phyloP scores from a whole-genome alignment of 2,888 invertebrate species.

The Tribolium freemani region DNA sequence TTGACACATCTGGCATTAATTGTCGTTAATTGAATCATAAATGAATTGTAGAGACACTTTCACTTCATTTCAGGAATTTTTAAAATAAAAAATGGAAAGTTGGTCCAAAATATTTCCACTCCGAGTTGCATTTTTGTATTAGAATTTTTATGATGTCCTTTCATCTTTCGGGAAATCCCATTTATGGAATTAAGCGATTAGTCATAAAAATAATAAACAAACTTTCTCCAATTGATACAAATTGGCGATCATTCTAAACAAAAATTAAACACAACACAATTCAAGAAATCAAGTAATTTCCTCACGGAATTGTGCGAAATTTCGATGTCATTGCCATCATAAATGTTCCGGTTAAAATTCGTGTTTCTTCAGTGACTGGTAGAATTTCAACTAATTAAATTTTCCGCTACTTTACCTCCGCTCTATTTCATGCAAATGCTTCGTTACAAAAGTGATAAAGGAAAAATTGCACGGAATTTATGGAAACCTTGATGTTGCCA shows the following conservation, averaged over 20 bases:
- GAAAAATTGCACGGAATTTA: neutral
- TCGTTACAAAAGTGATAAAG: neutral
- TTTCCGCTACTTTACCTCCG: neutral
- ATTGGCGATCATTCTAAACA: neutral
- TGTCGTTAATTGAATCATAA: neutral
- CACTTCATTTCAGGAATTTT: neutral
- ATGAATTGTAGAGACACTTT: neutral
- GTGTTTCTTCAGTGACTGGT: neutral
- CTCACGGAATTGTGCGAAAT: neutral
- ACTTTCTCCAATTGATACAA: neutral
- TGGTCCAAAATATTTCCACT: no score
- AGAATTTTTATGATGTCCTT: neutral
- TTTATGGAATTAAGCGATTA: neutral
- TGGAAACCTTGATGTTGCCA: neutral
- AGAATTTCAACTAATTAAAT: neutral
- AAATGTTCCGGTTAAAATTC: constrained; percentile 10
- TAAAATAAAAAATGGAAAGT: neutral
- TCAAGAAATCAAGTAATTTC: neutral
- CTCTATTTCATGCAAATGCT: neutral
- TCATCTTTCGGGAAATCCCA: neutral
- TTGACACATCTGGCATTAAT: neutral
- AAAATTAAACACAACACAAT: neutral
- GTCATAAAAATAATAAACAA: neutral
- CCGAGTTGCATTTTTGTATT: neutral
- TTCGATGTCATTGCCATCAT: constrained; percentile 8